Evolutionary conservation across 2,113 vertebrate genomes (phyloP).

Genomic region (Alligator mississippiensis): DNA sequence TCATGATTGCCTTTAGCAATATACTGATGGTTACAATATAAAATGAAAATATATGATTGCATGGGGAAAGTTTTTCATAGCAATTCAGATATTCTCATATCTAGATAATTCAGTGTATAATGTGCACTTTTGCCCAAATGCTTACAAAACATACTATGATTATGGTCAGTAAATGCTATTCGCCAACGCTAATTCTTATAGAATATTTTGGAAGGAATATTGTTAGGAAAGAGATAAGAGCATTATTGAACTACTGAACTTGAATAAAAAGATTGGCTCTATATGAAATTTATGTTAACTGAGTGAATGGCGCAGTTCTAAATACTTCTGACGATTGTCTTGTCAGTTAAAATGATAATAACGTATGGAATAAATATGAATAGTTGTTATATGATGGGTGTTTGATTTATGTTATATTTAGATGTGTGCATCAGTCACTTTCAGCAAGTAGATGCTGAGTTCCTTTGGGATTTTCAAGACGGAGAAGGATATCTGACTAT

Average conservation of each 20-base stretch:
- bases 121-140: not conserved
- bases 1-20: constrained; percentile 27
- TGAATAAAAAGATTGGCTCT: constrained; percentile 1
- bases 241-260: constrained; percentile 46
- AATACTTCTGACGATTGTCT: constrained; percentile 23
- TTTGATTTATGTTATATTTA: not conserved
- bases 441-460: not conserved
- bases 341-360: constrained; percentile 14
- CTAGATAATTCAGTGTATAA: not conserved
- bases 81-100: not conserved
- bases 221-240: constrained; percentile 4
- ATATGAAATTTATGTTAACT: not conserved
- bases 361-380: not conserved
- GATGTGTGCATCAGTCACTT: not conserved
- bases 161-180: constrained; percentile 9
- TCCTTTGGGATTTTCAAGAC: not conserved
- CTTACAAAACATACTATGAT: not conserved
- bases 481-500: constrained; percentile 5
- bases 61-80: not conserved
- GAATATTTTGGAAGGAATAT: constrained; percentile 16
- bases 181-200: constrained; percentile 19
- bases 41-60: constrained; percentile 28
- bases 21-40: constrained; percentile 22
- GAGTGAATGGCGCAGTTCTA: constrained; percentile 2
- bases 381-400: not conserved